Base-by-base conservation (phyloP, 2,113 vertebrate genomes). In the Limanda limanda region DNA sequence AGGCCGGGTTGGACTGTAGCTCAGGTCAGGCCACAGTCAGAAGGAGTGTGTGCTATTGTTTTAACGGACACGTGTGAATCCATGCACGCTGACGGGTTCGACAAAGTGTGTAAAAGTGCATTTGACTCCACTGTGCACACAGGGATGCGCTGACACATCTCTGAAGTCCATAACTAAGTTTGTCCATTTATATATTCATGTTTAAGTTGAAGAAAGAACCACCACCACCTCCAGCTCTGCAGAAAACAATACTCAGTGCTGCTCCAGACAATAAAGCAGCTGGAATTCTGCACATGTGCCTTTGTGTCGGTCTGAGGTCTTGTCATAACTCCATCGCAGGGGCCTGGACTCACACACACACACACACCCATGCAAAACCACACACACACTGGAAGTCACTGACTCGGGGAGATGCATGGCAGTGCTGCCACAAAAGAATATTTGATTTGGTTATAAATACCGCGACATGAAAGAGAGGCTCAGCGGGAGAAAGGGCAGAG, bases 391-490 rank as follows among this genome's bases (percentile, higher is more conserved):
- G 47, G 7, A 51, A 74, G 83, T 82, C 71, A 68, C 51, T 64
- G 63, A 45, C 78, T 81, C n/a, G 0, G 51, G 21, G 81, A 91
- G 88, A 93, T 83, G 85, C 86, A 93, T 90, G 87, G 76, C 83
- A 78, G 72, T 51, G 52, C 24, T 21, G n/a, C 71, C 84, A 94
- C 92, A 94, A 94, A 94, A 90, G 93, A 92, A 95, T 91, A 92
- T 94, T 91, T 94, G 85, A 94, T 94, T 92, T 91, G 91, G 85
- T 94, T 94, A 82, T 93, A 95, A 91, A 94, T 89, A 89, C 85
- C 73, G 18, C 71, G 1, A 87, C 86, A 90, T 93, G 85, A 94
- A 95, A 93, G 91, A 82, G 79, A 25, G 59, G 68, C 91, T 23
- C 88, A 86, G 92, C 71, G 3, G 88, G 90, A 78, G 48, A 56